Conservation (phyloP, 1,140 invertebrate genomes). For the Drosophila chauvacae region DNA sequence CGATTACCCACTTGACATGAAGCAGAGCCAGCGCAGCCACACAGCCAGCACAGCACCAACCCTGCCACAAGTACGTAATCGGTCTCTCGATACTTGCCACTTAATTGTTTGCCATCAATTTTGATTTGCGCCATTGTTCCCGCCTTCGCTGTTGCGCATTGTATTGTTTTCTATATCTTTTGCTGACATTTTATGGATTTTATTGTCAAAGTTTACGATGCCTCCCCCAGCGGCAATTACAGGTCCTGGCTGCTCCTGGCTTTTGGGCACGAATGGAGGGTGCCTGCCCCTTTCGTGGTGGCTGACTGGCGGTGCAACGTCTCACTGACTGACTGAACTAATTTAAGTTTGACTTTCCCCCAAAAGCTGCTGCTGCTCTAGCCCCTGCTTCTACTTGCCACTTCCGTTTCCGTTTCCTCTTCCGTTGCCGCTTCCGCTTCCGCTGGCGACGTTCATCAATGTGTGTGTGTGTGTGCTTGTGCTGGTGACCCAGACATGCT, state of each 20-base stretch:
- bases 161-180: constrained; percentile 23
- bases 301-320: constrained; percentile 21
- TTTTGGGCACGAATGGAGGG: neutral
- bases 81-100: constrained; percentile 48
- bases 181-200: constrained; percentile 58
- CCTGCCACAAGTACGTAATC: constrained; percentile 47
- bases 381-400: constrained; percentile 10
- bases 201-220: constrained; percentile 53
- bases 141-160: neutral
- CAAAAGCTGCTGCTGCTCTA: neutral
- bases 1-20: constrained; percentile 35
- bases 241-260: neutral
- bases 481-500: constrained; percentile 27
- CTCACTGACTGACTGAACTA: constrained; percentile 40
- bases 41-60: neutral
- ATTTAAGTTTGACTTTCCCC: constrained; percentile 42
- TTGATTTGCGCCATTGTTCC: constrained; percentile 60
- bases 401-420: constrained; percentile 7
- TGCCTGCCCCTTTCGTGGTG: neutral
- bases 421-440: constrained; percentile 12
- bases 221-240: constrained; percentile 43
- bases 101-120: constrained; percentile 72
- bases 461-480: neutral
- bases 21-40: neutral
- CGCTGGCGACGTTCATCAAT: constrained; percentile 38